Evolutionary conservation across 2,888 invertebrate species (phyloP).

Genomic region (Eristalinus sepulchralis): DNA sequence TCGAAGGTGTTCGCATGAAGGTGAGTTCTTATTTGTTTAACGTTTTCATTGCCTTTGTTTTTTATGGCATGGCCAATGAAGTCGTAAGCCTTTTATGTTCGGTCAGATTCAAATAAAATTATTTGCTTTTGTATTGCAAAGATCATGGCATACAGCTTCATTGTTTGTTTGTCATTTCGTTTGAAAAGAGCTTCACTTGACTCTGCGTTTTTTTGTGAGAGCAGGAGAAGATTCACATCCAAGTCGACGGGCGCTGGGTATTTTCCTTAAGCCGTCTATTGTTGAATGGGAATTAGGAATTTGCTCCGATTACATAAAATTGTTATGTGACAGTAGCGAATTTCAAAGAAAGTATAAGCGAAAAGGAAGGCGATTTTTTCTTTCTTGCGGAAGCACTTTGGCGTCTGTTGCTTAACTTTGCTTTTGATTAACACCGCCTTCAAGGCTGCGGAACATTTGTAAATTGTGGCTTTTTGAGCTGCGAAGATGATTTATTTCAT

Average conservation of each 20-base stretch:
- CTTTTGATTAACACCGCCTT: too few relatives aligned
- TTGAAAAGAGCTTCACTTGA: neutral
- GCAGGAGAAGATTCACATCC: neutral
- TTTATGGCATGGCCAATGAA: neutral
- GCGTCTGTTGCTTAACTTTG: neutral
- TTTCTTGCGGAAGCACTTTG: neutral
- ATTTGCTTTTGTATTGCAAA: neutral
- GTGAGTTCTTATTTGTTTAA: slow-evolving; percentile 76
- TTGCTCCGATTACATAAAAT: slow-evolving; percentile 26
- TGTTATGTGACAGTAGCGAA: slow-evolving; percentile 6
- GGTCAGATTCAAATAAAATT: neutral
- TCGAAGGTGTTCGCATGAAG: slow-evolving; percentile 85
- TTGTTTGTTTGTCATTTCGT: too few relatives aligned
- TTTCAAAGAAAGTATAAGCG: neutral
- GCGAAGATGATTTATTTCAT: too few relatives aligned
- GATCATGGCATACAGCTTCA: neutral
- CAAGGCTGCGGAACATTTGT: too few relatives aligned
- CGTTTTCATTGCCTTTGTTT: neutral
- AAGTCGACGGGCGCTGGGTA: neutral
- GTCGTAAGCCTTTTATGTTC: neutral
- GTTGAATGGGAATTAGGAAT: neutral
- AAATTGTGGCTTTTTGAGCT: too few relatives aligned
- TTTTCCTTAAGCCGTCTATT: neutral
- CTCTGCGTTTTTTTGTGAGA: neutral
- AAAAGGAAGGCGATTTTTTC: neutral